Percentiles rank a stretch among this genome's conserved stretches.
phyloP scores from a whole-genome alignment of 2,888 invertebrate species.

The Chaetogeoica ovagalla region DNA sequence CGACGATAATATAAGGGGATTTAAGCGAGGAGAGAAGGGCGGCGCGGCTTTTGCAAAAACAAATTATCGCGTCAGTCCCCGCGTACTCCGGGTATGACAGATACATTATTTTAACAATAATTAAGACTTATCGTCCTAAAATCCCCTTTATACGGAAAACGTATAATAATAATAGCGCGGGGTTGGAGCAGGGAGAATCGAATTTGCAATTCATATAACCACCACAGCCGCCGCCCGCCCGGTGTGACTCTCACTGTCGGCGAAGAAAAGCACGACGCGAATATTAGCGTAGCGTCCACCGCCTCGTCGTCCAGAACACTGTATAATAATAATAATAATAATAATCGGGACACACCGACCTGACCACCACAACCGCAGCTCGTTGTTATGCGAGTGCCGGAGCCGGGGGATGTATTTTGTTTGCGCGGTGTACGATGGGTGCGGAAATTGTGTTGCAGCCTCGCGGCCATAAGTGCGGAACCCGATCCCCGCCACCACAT shows the following conservation, averaged over 20 bases:
- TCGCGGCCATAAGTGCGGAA: not conserved
- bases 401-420: not conserved
- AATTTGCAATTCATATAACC: constrained; percentile 51
- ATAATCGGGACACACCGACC: not conserved
- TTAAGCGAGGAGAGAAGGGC: constrained; percentile 15
- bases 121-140: constrained; percentile 40
- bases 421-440: not conserved
- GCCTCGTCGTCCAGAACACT: constrained; percentile 4
- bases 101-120: constrained; percentile 34
- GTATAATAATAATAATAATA: no score
- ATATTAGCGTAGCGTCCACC: not conserved
- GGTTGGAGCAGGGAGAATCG: not conserved
- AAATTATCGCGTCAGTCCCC: constrained; percentile 37
- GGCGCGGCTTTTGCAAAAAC: constrained; percentile 9
- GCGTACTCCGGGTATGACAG: constrained; percentile 8
- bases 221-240: not conserved
- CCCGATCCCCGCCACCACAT: no score
- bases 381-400: constrained; percentile 20
- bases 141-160: not conserved
- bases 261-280: no score
- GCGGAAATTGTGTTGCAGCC: constrained; percentile 8
- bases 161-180: not conserved
- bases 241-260: no score
- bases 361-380: no score
- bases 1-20: constrained; percentile 8